Conservation (phyloP, 1,140 invertebrate species). For the Euwallacea similis region DNA sequence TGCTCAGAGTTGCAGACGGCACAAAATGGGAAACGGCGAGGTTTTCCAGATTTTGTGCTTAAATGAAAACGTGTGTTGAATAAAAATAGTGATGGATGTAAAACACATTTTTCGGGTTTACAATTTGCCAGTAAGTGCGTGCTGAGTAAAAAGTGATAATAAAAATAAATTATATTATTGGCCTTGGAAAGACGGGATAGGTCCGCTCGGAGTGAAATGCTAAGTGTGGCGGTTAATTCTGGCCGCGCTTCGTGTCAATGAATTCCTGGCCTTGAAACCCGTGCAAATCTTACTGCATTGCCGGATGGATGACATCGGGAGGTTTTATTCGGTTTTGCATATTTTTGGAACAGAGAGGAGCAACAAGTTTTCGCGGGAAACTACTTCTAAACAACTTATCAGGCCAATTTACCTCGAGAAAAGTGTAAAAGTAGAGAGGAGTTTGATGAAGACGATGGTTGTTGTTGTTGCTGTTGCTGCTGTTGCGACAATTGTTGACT, state of each 20-base stretch:
- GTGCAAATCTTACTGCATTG: slow-evolving; percentile 19
- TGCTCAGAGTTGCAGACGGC: no score
- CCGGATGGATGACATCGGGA: neutral
- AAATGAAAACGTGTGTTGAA: no score
- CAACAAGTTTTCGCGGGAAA: slow-evolving; percentile 2
- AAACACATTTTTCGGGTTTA: no score
- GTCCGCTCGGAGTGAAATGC: slow-evolving; percentile 1
- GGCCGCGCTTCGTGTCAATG: slow-evolving; percentile 28
- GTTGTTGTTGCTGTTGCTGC: slow-evolving; percentile 6
- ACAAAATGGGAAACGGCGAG: no score
- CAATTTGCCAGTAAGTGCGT: no score
- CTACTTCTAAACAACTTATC: neutral
- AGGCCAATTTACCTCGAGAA: slow-evolving; percentile 15
- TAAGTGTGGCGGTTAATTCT: slow-evolving; percentile 23
- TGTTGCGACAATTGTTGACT: slow-evolving; percentile 19
- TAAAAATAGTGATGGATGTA: no score
- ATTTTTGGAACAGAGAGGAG: no score
- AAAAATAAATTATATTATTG: slow-evolving; percentile 1
- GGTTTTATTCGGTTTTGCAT: slow-evolving; percentile 15
- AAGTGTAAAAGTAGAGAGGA: no score
- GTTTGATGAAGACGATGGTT: slow-evolving; percentile 5
- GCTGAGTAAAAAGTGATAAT: no score
- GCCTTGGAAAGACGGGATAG: slow-evolving; percentile 21
- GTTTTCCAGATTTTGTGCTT: no score
- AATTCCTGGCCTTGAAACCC: slow-evolving; percentile 30